A percentile compares a stretch with the other conserved stretches of the same genome.
Evolutionary conservation across 2,113 vertebrate species (phyloP).

Genomic region (Podiceps cristatus): DNA sequence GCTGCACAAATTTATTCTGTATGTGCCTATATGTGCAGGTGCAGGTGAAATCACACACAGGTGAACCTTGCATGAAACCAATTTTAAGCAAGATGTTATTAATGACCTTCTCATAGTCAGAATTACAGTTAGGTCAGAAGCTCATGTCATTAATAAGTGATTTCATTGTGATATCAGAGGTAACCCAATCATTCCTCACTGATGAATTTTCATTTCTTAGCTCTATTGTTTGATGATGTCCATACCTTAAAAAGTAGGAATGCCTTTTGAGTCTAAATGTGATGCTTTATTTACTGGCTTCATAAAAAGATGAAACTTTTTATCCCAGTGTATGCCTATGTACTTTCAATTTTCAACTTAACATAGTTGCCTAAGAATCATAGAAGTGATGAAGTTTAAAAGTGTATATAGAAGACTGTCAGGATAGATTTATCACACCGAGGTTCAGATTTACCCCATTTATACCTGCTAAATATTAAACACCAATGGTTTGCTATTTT

Average conservation of each 20-base stretch:
- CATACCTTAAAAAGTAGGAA: neutral
- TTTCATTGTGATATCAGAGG: neutral
- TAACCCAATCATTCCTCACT: neutral
- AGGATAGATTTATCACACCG: neutral
- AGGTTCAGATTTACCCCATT: neutral
- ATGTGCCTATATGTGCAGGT: neutral
- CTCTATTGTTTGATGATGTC: neutral
- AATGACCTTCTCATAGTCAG: neutral
- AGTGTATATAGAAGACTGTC: neutral
- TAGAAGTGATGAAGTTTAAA: neutral
- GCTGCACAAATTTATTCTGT: neutral
- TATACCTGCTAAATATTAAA: slow-evolving; percentile 8
- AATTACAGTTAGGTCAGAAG: neutral
- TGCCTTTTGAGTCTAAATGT: neutral
- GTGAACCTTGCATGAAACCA: neutral
- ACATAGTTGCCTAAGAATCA: neutral
- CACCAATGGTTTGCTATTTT: neutral
- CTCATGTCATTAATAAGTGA: neutral
- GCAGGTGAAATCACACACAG: neutral
- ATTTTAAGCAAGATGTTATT: neutral
- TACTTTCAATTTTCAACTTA: neutral
- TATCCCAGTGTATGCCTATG: neutral
- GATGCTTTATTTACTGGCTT: neutral
- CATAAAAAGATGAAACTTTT: neutral
- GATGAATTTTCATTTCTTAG: neutral